Evolutionary conservation across 2,888 invertebrate genomes (phyloP).

Genomic region (Anthophora plumipes): DNA sequence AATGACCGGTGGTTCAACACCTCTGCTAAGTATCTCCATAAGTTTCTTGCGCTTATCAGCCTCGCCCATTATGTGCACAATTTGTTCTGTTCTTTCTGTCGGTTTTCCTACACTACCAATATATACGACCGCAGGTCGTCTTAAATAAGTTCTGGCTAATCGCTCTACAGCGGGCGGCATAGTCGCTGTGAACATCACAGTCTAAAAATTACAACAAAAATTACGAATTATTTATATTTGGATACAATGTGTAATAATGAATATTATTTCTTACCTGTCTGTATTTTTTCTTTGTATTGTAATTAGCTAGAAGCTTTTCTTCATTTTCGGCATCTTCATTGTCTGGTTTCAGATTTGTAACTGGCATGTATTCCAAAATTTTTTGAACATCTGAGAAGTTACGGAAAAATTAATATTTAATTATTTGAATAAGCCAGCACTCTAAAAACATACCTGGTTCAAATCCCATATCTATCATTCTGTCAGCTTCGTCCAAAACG

Average conservation of each 20-base stretch:
- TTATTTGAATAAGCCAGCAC: conserved; percentile 60
- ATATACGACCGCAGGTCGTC: conserved; percentile 98
- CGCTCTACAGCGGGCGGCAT: conserved; percentile 99
- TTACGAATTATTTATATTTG: background rate
- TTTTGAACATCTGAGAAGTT: conserved; percentile 92
- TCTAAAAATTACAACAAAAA: conserved; percentile 85
- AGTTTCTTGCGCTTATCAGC: conserved; percentile 98
- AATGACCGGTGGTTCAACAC: conserved; percentile 98
- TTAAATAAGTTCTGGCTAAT: conserved; percentile 96
- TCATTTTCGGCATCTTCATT: conserved; percentile 99
- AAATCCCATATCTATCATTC: conserved; percentile 99
- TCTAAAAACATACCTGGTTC: conserved; percentile 88
- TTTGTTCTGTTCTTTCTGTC: conserved; percentile 98
- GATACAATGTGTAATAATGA: background rate
- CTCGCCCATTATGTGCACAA: conserved; percentile 97
- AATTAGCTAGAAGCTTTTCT: conserved; percentile 95
- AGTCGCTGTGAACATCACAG: conserved; percentile 99
- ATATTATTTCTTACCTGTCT: conserved; percentile 88
- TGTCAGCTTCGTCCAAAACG: conserved; percentile 97
- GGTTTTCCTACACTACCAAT: conserved; percentile 99
- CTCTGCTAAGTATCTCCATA: conserved; percentile 95
- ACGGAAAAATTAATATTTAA: background rate
- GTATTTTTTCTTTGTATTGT: conserved; percentile 97
- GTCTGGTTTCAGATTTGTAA: conserved; percentile 98
- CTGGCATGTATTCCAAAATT: conserved; percentile 99